Base-by-base conservation (phyloP, 2,797 vertebrate genomes). In the Agapornis canus region DNA sequence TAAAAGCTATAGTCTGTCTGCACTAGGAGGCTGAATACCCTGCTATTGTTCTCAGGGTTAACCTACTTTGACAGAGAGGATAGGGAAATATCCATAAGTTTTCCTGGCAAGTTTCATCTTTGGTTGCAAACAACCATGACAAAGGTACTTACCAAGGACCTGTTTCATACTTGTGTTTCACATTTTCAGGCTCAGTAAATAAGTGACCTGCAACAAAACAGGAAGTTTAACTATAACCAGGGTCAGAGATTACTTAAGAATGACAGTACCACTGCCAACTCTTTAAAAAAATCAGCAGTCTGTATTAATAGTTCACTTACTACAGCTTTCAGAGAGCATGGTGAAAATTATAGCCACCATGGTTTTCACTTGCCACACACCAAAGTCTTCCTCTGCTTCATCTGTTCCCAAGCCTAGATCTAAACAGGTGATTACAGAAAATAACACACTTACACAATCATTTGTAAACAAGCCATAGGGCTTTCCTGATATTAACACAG, bases 81-180 rank as follows among this genome's bases (percentile, higher is more conserved):
- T 4, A 31, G 13, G 13, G 68, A 85, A 79, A 51, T 2, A 77
- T 29, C 47, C 82, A 56, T 25, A 35, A 85, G 29, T 17, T 87
- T 81, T 75, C 49, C 29, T 21, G 37, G 32, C 47, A 32, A 92
- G 27, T 3, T 26, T 54, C 76, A 51, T 49, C 57, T 75, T 81
- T 26, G 27, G 10, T 56, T 77, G 59, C 66, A 82, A 93, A 72
- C 21, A 78, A 42, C 10, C 0, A 0, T 39, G 45, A 89, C 66
- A 73, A 79, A 40, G 16, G 90, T 94, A 98, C 99, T 96, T 98
- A 99, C 99, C 99, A 99, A 54, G 99, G 98, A 86, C 99, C 99
- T 2, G 99, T 99, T 94, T 99, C 99, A 63, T 99, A 99, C 97
- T 99, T 99, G 98, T 98, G 98, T 95, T 99, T 99, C 96, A 99